phyloP scores from a whole-genome alignment of 2,888 invertebrate species.

The Muscina levida region DNA sequence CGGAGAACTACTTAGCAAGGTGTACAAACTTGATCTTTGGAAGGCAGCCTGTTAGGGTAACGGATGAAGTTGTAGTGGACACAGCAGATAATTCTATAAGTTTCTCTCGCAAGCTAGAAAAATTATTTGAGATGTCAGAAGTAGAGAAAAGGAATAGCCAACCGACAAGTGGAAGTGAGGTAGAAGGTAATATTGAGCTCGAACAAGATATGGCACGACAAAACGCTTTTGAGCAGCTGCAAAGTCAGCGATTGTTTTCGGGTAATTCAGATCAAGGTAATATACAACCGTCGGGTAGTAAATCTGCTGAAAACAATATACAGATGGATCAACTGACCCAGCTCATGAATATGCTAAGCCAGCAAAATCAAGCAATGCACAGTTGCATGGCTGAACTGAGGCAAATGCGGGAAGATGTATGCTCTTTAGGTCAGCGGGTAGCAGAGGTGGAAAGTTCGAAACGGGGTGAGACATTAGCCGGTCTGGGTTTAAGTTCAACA shows the following conservation, averaged over 20 bases:
- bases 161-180: too few species aligned
- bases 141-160: too few species aligned
- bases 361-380: constrained; percentile 38
- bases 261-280: too few species aligned
- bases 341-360: background rate
- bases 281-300: too few species aligned
- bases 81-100: background rate
- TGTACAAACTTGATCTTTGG: constrained; percentile 38
- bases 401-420: constrained; percentile 21
- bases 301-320: too few species aligned
- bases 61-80: too few species aligned
- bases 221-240: too few species aligned
- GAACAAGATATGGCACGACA: too few species aligned
- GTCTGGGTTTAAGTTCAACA: background rate
- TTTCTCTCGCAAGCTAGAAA: background rate
- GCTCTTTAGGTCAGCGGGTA: background rate
- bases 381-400: constrained; percentile 17
- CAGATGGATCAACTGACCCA: background rate
- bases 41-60: background rate
- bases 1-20: constrained; percentile 24
- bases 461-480: background rate
- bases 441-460: constrained; percentile 18
- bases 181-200: background rate
- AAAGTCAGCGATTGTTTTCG: too few species aligned
- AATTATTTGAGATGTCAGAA: background rate